These are phyloP conservation scores for Elanus axillaris DNA, from an alignment of 2,113 vertebrate genomes.

Conservation along the genomic window DNA sequence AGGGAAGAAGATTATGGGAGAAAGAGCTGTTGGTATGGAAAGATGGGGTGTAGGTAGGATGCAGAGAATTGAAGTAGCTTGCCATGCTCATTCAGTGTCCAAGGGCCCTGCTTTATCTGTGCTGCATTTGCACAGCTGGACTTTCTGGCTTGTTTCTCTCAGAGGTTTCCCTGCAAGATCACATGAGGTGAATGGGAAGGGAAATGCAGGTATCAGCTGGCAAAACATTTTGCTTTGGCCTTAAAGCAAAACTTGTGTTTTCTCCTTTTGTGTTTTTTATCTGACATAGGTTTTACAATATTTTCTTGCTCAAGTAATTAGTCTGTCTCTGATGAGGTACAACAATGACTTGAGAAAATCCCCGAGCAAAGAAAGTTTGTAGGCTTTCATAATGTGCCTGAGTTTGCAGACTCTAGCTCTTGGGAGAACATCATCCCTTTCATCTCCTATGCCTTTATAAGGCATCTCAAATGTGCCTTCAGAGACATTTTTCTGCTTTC, in stretches of 20 bases:
- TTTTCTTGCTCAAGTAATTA: slow-evolving; percentile 23
- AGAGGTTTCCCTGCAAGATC: background rate
- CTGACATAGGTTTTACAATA: background rate
- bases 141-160: background rate
- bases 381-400: background rate
- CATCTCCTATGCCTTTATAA: background rate
- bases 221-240: background rate
- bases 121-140: background rate
- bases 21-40: background rate
- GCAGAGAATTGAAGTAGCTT: background rate
- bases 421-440: background rate
- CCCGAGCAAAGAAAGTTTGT: background rate
- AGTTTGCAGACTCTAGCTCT: background rate
- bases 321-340: background rate
- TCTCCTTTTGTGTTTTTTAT: background rate
- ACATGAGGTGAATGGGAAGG: background rate
- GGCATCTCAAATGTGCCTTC: background rate
- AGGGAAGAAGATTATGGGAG: background rate
- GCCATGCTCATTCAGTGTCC: background rate
- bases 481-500: background rate
- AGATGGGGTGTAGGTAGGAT: background rate
- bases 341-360: background rate
- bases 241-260: background rate
- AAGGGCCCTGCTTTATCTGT: background rate
- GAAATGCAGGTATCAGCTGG: background rate